Evolutionary conservation across 2,797 vertebrate genomes (phyloP), one percentile per base, ranked within the genome.

Genomic region (Leptatherina wallacei): DNA sequence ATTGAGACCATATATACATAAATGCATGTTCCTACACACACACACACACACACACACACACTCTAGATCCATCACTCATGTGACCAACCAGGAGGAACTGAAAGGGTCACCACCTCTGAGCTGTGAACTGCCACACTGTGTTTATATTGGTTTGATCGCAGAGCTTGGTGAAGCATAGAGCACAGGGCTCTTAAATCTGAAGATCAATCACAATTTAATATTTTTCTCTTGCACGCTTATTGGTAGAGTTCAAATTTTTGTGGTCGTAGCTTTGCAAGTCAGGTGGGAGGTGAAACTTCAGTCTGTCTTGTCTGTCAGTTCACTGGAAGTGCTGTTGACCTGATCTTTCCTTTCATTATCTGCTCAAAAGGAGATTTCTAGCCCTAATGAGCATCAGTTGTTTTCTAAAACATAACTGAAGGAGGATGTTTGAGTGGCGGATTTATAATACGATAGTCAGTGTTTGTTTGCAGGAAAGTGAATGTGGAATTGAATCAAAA

Each of bases 41-140:
- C 24, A 27, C 24, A 27, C 24, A 27, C 24, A 27, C 24, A 27
- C 24, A 27, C 24, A 49, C 22, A 47, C 38, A 27, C 13, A 44
- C 57, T 7, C 27, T 4, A 6, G 16, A 65, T 66, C 75, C 61
- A 80, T 82, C 74, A 80, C 51, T 88, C 84, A 83, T 32, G 30
- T 58, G 51, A 56, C 71, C 82, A 82, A 77, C 78, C 70, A 73
- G 72, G 72, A 68, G 80, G 73, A 85, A 85, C 74, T 57, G 38
- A 61, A 71, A 38, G 30, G 81, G 79, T 88, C 82, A 63, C 32
- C 35, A 78, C 80, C 71, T 68, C 62, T 81, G 75, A 71, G 40
- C 85, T 77, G 75, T 59, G 77, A 74, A 69, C 54, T 58, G 71
- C 69, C 71, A 52, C 64, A 33, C 70, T 10, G 10, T 64, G 49